Conservation (phyloP, 1,140 invertebrate genomes). For the Arctopsyche grandis region DNA sequence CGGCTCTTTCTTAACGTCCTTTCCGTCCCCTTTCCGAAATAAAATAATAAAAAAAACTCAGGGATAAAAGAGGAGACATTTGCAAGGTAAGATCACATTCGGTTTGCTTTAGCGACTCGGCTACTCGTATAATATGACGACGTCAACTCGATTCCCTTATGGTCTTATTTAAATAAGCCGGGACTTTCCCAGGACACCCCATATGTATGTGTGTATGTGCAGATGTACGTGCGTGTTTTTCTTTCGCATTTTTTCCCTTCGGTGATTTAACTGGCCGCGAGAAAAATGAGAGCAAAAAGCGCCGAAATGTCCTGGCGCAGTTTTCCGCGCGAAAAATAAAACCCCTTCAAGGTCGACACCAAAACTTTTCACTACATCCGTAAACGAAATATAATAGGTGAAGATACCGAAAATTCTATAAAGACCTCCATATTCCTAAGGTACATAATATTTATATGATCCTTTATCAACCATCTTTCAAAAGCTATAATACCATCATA, state of each 20-base stretch:
- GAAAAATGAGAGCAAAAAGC: conserved; percentile 22
- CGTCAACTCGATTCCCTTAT: conserved; percentile 50
- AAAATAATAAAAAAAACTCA: conserved; percentile 20
- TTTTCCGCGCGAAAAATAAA: not conserved
- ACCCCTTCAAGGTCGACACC: not conserved
- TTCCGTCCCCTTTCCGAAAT: no score
- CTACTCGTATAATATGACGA: conserved; percentile 52
- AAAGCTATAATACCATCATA: no score
- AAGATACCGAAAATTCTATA: no score
- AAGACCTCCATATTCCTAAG: no score
- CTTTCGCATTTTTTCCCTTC: not conserved
- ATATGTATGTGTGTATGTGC: not conserved
- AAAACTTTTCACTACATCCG: not conserved
- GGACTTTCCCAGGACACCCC: conserved; percentile 13
- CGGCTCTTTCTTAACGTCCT: no score
- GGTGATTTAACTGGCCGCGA: conserved; percentile 13
- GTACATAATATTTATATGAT: no score
- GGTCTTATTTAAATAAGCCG: conserved; percentile 51
- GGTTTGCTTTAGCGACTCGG: conserved; percentile 43
- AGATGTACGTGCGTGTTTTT: not conserved
- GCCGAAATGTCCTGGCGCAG: not conserved
- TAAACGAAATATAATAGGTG: no score
- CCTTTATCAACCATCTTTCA: no score
- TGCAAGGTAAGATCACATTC: conserved; percentile 49
- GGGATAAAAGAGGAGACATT: conserved; percentile 37